A percentile compares a stretch with the other conserved stretches of the same genome.
These are phyloP conservation scores for Acleris cristana DNA, from an alignment of 2,888 invertebrate genomes.

Conservation along the genomic window DNA sequence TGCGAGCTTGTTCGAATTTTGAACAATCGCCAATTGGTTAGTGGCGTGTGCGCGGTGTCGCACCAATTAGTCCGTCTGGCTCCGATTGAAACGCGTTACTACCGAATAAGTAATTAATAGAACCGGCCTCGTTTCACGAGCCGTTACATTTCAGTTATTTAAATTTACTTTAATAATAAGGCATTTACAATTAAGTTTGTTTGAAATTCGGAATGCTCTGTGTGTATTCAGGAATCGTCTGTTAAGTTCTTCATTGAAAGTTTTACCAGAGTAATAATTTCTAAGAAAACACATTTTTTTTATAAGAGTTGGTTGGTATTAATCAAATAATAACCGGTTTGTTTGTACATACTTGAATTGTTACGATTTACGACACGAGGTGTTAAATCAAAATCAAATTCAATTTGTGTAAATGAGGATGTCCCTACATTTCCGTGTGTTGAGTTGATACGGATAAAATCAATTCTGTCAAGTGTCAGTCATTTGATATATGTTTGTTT, in stretches of 20 bases:
- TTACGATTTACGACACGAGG: constrained; percentile 6
- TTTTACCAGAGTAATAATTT: no score
- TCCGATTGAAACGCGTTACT: constrained; percentile 65
- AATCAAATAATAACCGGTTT: background rate
- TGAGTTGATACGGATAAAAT: constrained; percentile 41
- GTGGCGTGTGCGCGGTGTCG: constrained; percentile 64
- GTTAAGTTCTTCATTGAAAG: no score
- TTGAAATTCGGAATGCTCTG: no score
- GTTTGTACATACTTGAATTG: background rate
- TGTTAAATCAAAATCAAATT: constrained; percentile 32
- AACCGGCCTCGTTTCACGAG: constrained; percentile 11
- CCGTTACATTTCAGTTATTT: background rate
- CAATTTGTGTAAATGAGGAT: constrained; percentile 41
- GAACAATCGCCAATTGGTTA: constrained; percentile 66
- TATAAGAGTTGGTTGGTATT: background rate
- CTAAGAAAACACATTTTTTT: no score
- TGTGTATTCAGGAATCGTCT: no score
- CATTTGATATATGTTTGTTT: constrained; percentile 65
- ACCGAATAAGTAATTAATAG: constrained; percentile 42
- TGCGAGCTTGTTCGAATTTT: constrained; percentile 48
- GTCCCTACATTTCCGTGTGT: constrained; percentile 35
- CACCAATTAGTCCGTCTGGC: constrained; percentile 62
- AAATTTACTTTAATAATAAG: no score
- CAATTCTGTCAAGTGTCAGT: constrained; percentile 57
- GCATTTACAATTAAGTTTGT: no score